Evolutionary conservation across 2,113 vertebrate species (phyloP).

Genomic region (Notothenia coriiceps): DNA sequence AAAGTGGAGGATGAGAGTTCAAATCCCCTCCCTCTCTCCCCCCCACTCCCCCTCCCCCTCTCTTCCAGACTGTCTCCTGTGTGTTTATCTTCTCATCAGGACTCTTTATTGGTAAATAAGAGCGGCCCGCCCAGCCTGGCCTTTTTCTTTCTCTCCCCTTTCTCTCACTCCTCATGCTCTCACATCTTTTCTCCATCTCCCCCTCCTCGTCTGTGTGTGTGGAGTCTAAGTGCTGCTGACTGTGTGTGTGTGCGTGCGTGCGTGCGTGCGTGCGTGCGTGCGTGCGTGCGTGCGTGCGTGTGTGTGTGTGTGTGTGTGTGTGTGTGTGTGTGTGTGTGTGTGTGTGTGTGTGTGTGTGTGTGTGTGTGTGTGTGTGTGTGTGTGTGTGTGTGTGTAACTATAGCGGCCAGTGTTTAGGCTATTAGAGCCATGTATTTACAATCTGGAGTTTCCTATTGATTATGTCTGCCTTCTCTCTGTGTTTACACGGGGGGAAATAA

Average conservation of each 20-base stretch:
- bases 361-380: no score
- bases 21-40: constrained; percentile 3
- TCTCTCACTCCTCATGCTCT: constrained; percentile 37
- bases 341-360: constrained; percentile 1
- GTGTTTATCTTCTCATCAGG: constrained; percentile 88
- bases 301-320: constrained; percentile 39
- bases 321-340: constrained; percentile 61
- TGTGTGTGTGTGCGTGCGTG: constrained; percentile 60
- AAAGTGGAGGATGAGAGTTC: constrained; percentile 70
- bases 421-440: constrained; percentile 96
- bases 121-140: constrained; percentile 70
- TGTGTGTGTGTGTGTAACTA: constrained; percentile 81
- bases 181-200: constrained; percentile 36
- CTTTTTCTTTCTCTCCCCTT: constrained; percentile 40
- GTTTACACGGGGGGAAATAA: constrained; percentile 96
- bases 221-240: constrained; percentile 80
- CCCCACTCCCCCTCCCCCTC: constrained; percentile 15
- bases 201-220: constrained; percentile 67
- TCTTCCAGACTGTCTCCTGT: constrained; percentile 80
- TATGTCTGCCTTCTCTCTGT: constrained; percentile 94
- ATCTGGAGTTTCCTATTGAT: constrained; percentile 96
- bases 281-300: constrained; percentile 34
- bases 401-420: constrained; percentile 91
- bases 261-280: no score
- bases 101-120: constrained; percentile 87